phyloP scores from a whole-genome alignment of 2,888 invertebrate genomes.

The Encarsia formosa region DNA sequence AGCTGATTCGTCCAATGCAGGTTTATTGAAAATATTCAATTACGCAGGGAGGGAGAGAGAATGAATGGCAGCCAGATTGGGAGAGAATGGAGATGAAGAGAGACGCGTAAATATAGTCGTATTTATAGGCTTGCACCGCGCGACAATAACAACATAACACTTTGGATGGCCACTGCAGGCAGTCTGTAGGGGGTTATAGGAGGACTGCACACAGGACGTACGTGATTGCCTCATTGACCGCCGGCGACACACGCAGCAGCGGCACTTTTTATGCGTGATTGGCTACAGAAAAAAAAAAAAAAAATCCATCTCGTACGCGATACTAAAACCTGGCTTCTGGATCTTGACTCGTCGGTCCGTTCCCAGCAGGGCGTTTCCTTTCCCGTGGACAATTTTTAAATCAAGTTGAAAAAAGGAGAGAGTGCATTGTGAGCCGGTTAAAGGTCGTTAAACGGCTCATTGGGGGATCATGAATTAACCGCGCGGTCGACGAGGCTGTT shows the following conservation, averaged over 20 bases:
- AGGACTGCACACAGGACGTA: constrained; percentile 43
- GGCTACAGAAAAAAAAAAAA: not conserved
- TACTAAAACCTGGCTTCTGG: no score
- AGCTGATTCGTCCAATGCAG: no score
- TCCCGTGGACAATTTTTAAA: not conserved
- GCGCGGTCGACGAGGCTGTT: constrained; percentile 3
- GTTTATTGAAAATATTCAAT: no score
- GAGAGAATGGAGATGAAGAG: no score
- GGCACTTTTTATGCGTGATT: not conserved
- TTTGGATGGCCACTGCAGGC: no score
- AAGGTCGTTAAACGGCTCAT: constrained; percentile 24
- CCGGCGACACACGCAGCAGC: constrained; percentile 12
- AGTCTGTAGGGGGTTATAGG: no score
- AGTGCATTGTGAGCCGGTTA: not conserved
- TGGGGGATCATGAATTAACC: constrained; percentile 20
- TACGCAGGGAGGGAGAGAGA: no score
- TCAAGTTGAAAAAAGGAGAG: not conserved
- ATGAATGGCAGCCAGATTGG: no score
- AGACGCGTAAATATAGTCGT: no score
- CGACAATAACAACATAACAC: not conserved
- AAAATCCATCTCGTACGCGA: no score
- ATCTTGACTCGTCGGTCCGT: not conserved
- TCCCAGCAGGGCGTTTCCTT: not conserved
- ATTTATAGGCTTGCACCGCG: not conserved
- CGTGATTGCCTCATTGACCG: constrained; percentile 49